phyloP scores from a whole-genome alignment of 1,140 invertebrate genomes.

The Drosophila asahinai region DNA sequence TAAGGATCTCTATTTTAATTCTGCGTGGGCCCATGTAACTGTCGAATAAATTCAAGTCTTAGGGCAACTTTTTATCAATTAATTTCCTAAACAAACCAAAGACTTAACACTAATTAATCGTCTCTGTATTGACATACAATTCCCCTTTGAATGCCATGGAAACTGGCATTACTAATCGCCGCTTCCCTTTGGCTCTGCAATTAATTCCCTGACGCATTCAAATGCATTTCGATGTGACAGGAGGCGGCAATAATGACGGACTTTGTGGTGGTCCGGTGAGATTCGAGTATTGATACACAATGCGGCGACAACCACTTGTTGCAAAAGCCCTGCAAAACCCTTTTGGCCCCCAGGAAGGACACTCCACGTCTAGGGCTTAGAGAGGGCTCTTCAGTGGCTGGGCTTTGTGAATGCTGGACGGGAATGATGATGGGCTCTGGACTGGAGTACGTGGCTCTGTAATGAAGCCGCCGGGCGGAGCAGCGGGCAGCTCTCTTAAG shows the following conservation, averaged over 20 bases:
- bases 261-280: conserved; percentile 2
- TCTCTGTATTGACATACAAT: conserved; percentile 22
- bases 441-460: conserved; percentile 37
- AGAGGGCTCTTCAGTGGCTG: conserved; percentile 58
- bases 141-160: conserved; percentile 27
- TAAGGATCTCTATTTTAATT: not conserved
- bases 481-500: conserved; percentile 65
- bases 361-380: conserved; percentile 53
- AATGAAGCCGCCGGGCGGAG: conserved; percentile 56
- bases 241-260: conserved; percentile 12
- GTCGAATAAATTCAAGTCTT: conserved; percentile 10
- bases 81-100: too few relatives aligned
- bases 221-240: conserved; percentile 27
- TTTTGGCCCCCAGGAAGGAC: conserved; percentile 39
- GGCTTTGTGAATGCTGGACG: conserved; percentile 56
- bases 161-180: conserved; percentile 24
- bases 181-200: conserved; percentile 21
- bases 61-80: not conserved
- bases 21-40: not conserved
- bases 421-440: not conserved
- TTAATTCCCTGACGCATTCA: conserved; percentile 53
- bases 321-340: conserved; percentile 33
- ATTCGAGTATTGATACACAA: conserved; percentile 46
- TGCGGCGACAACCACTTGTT: conserved; percentile 57
- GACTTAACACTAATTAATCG: conserved; percentile 6